Evolutionary conservation across 1,140 invertebrate genomes (phyloP), one percentile per base, ranked within the genome.

Genomic region (Hestina assimilis): DNA sequence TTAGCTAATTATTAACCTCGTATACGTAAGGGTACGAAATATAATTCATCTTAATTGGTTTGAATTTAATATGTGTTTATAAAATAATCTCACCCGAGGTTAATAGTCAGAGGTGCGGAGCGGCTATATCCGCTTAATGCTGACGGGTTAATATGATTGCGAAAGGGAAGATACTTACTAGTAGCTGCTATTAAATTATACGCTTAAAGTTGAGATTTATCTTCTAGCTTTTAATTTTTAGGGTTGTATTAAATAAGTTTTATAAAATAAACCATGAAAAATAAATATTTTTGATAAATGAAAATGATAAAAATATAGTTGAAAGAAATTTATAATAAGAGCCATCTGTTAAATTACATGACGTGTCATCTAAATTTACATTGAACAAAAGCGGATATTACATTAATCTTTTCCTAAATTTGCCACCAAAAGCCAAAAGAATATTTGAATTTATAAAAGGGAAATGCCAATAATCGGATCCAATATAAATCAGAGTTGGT

Each of bases 361-460:
- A 14, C 17, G 19, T 19, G 17, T 17, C 15, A 17, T 19, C 9
- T 3, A 19, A 9, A 38, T n/a, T n/a, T n/a, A 38, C 19, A 38
- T 1, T 11, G 15, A 40, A 47, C 8, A 40, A 51, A 43, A 28
- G 20, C 42, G 48, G 45, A 60, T 59, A 59, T 47, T 57, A 12
- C 17, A 41, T 53, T 59, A 59, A 59, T 60, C 50, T 53, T 47
- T 47, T 42, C 43, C 24, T 59, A 53, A 63, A 63, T 54, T 55
- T 55, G 46, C 50, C 60, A 48, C 43, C 59, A 63, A 64, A 57
- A 38, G 54, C 48, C 46, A 60, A 75, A 69, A 74, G 54, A 61
- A 52, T 68, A 68, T 70, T 72, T 63, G 63, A 76, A 75, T 75
- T 71, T 63, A 68, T 73, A 66, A 79, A 72, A 72, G 67, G 66